Evolutionary conservation across 2,113 vertebrate species (phyloP), one percentile per base, ranked within the genome.

Genomic region (Poecile atricapillus): DNA sequence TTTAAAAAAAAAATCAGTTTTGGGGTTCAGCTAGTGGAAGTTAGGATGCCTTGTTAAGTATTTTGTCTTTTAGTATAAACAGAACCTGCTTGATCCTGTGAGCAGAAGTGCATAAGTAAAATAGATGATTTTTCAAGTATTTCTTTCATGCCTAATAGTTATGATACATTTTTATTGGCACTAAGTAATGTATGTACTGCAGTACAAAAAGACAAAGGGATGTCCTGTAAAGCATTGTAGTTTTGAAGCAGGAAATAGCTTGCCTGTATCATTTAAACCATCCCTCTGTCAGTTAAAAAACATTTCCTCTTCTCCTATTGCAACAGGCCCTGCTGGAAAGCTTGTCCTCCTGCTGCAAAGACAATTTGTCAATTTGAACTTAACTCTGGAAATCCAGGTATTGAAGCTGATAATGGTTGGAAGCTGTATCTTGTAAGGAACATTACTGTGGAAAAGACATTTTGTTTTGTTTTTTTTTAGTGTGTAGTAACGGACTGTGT

Each of bases 41-140:
- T 27, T 30, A 31, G 27, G 20, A 21, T 0, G 0, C 6, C 11
- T 17, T 46, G 20, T 46, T 16, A 50, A 68, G 4, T 23, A 7
- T 18, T 69, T 77, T 59, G 9, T 24, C 15, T 77, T 85, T 63
- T 22, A 55, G 10, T 19, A 39, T 13, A 23, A 55, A 46, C 4
- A 25, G 35, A 37, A 67, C 28, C 22, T 43, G 33, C 23, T 78
- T 30, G 24, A 35, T 50, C 23, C 37, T 70, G 27, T 56, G 37
- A 52, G 44, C 35, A 24, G 44, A 41, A 68, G 33, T 20, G 16
- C 5, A 0, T 33, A 21, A 46, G 15, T 30, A 15, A 73, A 82
- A 47, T 0, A 44, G 4, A 35, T 20, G 3, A 8, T 16, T 55
- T 83, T 62, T 33, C 25, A 43, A 49, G 22, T 43, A 7, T 43